Evolutionary conservation across 2,113 vertebrate species (phyloP), one percentile per base, ranked within the genome.

Genomic region (Eublepharis macularius): DNA sequence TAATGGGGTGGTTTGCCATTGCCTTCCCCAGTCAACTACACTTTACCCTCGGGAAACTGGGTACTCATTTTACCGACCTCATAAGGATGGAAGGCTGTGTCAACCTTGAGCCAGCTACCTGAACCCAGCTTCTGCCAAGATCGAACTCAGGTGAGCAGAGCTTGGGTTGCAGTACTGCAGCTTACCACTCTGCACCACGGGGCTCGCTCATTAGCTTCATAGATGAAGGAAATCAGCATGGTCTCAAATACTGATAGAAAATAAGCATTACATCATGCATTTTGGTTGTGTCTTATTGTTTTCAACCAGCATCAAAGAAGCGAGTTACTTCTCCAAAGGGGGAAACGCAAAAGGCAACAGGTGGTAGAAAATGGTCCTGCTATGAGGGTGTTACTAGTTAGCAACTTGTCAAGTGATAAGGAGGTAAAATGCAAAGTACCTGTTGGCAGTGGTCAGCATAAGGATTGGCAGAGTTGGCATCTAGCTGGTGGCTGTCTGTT

Each of bases 331-430:
- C 68, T 85, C 80, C 43, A 49, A 86, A 86, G 72, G 85, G 83
- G 57, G 68, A 82, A 80, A 86, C 72, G 88, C 83, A 85, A 89
- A 60, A 78, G 0, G 14, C 47, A 69, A 51, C 34, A 84, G 83
- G 19, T 78, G 41, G 89, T 78, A 89, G 80, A 81, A 92, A 83
- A 85, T 43, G 72, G 77, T 45, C 88, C 80, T 89, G 89, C 85
- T 87, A 91, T 80, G 88, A 89, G 84, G 75, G 69, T 66, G 75
- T 45, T 78, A 73, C 41, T 49, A 66, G 32, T 41, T 6, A 43
- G 70, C 47, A 6, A 41, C 34, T 84, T 69, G 29, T 36, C 10
- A 24, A 54, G 24, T 13, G 9, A 43, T 60, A 17, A 43, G 2
- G 2, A 13, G 47, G 43, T 80, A 45, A 49, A 77, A 60, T 57